Evolutionary conservation across 2,888 invertebrate species (phyloP), one percentile per base, ranked within the genome.

Genomic region (Pseudanteris insignis): DNA sequence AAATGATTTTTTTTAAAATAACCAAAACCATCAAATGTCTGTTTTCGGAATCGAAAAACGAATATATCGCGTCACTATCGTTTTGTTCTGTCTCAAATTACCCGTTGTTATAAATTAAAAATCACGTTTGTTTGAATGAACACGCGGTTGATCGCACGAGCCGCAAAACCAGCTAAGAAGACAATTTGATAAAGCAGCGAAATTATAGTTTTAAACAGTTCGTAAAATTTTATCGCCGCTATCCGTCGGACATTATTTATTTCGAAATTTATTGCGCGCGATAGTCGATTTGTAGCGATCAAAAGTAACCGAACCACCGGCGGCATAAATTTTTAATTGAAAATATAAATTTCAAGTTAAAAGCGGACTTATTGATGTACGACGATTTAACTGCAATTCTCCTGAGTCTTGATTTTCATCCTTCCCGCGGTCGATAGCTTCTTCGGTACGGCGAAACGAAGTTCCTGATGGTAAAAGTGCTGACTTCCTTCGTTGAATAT

Each of bases 391-490:
- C 59, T 59, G 59, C 44, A 36, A 59, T 59, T 59, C 51, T 59
- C 47, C 53, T 30, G 59, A 53, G 34, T 46, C 51, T 46, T 59
- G 51, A 59, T 53, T 59, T 47, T 53, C 46, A 59, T 59, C 41
- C 59, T 59, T 18, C 36, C 41, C 26, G 51, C 51, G 59, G 51
- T 59, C 53, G 59, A 51, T 47, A 59, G 40, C 59, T 53, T 37
- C 59, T 53, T n/a, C n/a, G n/a, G 37, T 41, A 59, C 53, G 41
- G 59, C 51, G 59, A 53, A 59, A 59, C 51, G 59, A 59, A 59
- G 59, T 59, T 59, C 59, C 59, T 47, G 53, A 53, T 47, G 59
- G 46, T 47, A 59, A 59, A 59, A 59, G 59, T 59, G 59, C 59
- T 59, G 59, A 59, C 59, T 59, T 59, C 53, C 59, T 53, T 59